Evolutionary conservation across 2,888 invertebrate species (phyloP).

Genomic region (Cyclophora albipunctata): DNA sequence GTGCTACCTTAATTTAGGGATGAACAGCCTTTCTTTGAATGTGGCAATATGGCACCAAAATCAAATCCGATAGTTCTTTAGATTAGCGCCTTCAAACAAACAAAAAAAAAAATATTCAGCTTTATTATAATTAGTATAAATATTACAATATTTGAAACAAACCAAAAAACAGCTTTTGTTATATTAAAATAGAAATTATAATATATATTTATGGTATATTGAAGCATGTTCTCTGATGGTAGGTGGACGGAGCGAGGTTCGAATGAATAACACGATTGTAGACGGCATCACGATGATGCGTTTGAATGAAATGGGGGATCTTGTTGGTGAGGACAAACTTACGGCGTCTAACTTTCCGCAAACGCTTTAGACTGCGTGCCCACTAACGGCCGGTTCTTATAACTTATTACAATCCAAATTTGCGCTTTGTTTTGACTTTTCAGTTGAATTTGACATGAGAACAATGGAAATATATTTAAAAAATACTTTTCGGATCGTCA

Average conservation of each 20-base stretch:
- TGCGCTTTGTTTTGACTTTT: conserved; percentile 7
- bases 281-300: conserved; percentile 61
- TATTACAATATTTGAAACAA: no score
- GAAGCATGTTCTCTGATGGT: conserved; percentile 45
- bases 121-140: no score
- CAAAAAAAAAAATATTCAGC: no score
- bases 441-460: conserved; percentile 4
- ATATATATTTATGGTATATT: neutral
- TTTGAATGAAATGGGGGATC: conserved; percentile 65
- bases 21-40: no score
- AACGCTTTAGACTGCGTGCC: conserved; percentile 29
- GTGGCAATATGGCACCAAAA: no score
- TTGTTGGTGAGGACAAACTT: conserved; percentile 51
- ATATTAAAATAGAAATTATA: no score
- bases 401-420: neutral
- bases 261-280: conserved; percentile 40
- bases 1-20: no score
- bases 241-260: conserved; percentile 69
- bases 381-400: neutral
- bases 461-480: no score
- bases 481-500: no score
- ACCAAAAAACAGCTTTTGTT: no score
- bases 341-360: conserved; percentile 22
- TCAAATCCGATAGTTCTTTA: no score
- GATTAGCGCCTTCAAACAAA: no score